Conservation (phyloP, 64 coral and sea anemone species). For the Montipora efflorescens region DNA sequence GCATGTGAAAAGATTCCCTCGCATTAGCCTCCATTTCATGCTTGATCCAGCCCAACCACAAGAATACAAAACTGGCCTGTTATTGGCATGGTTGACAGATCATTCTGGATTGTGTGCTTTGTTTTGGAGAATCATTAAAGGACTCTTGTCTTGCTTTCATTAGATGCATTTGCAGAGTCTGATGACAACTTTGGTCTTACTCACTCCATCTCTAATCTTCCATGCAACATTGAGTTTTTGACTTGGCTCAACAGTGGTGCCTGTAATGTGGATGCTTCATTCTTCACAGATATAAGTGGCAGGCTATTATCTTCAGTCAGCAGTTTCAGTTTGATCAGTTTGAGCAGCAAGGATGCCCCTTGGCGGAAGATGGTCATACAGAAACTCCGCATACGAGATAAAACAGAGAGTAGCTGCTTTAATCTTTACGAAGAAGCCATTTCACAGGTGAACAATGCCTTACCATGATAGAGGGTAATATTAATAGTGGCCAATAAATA, state of each 20-base stretch:
- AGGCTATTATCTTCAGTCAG: slow-evolving; percentile 71
- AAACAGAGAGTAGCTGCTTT: slow-evolving; percentile 59
- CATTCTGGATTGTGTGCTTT: too few relatives aligned
- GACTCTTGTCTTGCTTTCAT: neutral
- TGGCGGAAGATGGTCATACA: slow-evolving; percentile 87
- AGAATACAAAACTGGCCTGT: too few relatives aligned
- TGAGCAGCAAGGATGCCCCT: slow-evolving; percentile 54
- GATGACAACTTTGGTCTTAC: neutral
- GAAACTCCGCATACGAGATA: slow-evolving; percentile 69
- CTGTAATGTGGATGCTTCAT: slow-evolving; percentile 81
- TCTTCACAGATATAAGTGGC: slow-evolving; percentile 72
- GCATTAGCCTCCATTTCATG: too few relatives aligned
- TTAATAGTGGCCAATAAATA: neutral
- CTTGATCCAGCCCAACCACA: too few relatives aligned
- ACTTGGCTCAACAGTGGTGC: slow-evolving; percentile 88
- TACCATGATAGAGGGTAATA: neutral
- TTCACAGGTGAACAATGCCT: slow-evolving; percentile 67
- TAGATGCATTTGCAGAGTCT: slow-evolving; percentile 33
- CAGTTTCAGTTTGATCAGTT: slow-evolving; percentile 74
- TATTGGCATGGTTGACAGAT: too few relatives aligned
- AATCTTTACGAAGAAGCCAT: slow-evolving; percentile 83
- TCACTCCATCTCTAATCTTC: slow-evolving; percentile 32
- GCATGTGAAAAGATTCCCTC: too few relatives aligned
- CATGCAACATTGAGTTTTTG: slow-evolving; percentile 80
- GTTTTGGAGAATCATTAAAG: neutral